A percentile compares a stretch with the other conserved stretches of the same genome.
These are phyloP conservation scores for Schizotus pectinicornis DNA, from an alignment of 2,888 invertebrate genomes.

Conservation along the genomic window DNA sequence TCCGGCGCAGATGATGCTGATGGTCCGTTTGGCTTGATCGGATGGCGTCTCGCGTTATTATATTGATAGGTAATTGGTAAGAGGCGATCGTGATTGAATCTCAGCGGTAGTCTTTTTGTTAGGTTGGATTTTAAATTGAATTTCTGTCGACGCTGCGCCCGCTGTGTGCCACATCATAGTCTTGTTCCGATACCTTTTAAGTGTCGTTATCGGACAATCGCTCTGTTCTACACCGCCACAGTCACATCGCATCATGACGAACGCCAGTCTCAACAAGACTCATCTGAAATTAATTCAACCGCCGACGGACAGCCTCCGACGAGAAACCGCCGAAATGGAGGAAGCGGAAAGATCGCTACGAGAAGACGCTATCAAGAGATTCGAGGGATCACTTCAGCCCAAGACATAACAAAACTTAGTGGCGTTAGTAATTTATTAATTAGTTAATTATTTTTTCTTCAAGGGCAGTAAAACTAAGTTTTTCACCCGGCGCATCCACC, in stretches of 20 bases:
- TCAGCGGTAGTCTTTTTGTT: slow-evolving; percentile 54
- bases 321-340: no score
- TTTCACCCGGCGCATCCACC: no score
- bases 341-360: no score
- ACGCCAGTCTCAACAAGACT: no score
- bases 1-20: background rate
- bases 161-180: slow-evolving; percentile 42
- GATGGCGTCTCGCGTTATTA: slow-evolving; percentile 36
- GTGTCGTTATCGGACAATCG: slow-evolving; percentile 45
- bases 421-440: no score
- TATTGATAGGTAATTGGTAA: slow-evolving; percentile 52
- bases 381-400: no score
- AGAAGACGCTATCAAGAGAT: no score
- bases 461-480: no score
- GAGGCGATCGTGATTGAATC: slow-evolving; percentile 55
- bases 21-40: slow-evolving; percentile 2
- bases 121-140: slow-evolving; percentile 53
- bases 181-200: slow-evolving; percentile 51
- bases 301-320: no score
- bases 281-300: no score
- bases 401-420: no score
- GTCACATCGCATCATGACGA: slow-evolving; percentile 39
- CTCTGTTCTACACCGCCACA: slow-evolving; percentile 36
- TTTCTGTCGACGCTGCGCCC: slow-evolving; percentile 47
- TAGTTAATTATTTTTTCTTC: no score